These are phyloP conservation scores for Tenualosa ilisha DNA, from an alignment of 2,797 vertebrate genomes.

Conservation along the genomic window DNA sequence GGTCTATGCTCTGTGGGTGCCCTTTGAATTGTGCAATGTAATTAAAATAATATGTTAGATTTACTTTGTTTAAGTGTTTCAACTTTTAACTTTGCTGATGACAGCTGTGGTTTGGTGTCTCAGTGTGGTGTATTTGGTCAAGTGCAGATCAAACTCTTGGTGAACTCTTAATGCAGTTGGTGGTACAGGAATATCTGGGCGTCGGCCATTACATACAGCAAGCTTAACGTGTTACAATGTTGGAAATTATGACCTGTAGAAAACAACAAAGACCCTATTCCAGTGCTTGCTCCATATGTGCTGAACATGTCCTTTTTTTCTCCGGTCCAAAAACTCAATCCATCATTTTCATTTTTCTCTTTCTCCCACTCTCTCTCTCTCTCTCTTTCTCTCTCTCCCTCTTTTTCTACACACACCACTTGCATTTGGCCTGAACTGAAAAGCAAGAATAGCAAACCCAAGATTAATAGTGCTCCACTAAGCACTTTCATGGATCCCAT, in stretches of 20 bases:
- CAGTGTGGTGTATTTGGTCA: slow-evolving; percentile 9
- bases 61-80: slow-evolving; percentile 10
- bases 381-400: slow-evolving; percentile 30
- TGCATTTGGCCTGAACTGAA: neutral
- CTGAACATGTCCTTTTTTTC: neutral
- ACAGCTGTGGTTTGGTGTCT: neutral
- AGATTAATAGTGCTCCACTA: neutral
- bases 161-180: neutral
- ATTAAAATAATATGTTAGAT: slow-evolving; percentile 18
- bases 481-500: slow-evolving; percentile 25
- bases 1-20: too few species aligned
- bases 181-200: neutral
- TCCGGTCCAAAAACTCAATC: neutral
- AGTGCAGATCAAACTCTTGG: slow-evolving; percentile 15
- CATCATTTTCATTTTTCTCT: slow-evolving; percentile 7
- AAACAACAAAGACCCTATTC: slow-evolving; percentile 13
- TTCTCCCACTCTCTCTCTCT: neutral
- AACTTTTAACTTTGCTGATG: neutral
- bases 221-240: slow-evolving; percentile 13
- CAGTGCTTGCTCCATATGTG: neutral
- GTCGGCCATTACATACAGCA: neutral
- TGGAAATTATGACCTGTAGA: slow-evolving; percentile 22
- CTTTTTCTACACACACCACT: slow-evolving; percentile 22
- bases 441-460: slow-evolving; percentile 4
- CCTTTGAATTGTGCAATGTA: neutral